Conservation (phyloP, 2,113 vertebrate species). For the Cebidichthys violaceus region DNA sequence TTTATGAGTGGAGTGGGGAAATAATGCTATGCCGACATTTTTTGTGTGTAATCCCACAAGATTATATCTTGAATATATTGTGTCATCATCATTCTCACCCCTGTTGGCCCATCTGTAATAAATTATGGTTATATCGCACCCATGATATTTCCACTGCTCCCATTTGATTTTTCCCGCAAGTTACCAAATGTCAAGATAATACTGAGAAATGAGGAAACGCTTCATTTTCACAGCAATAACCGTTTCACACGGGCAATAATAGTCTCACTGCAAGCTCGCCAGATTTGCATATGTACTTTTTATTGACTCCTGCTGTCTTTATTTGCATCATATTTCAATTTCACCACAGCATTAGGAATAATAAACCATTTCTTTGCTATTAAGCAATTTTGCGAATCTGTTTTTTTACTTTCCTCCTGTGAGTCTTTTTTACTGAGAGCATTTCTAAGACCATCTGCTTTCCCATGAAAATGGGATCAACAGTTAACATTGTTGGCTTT, state of each 20-base stretch:
- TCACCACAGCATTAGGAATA: conserved; percentile 10
- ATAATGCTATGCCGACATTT: not conserved
- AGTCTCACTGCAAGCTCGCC: conserved; percentile 28
- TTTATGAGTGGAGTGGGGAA: conserved; percentile 1
- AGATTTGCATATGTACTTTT: conserved; percentile 65
- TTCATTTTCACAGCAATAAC: conserved; percentile 63
- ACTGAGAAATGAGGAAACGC: conserved; percentile 56
- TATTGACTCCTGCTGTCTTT: conserved; percentile 53
- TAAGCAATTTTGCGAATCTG: conserved; percentile 16
- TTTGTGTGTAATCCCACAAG: not conserved
- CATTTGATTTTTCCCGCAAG: conserved; percentile 27
- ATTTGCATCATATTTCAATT: conserved; percentile 51
- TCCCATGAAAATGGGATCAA: conserved; percentile 16
- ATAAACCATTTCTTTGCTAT: conserved; percentile 27
- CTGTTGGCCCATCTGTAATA: conserved; percentile 18
- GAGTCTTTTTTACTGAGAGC: conserved; percentile 6
- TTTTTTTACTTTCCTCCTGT: conserved; percentile 16
- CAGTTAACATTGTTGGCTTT: not conserved
- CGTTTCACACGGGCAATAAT: conserved; percentile 49
- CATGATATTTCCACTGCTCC: conserved; percentile 36
- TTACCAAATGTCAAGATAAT: conserved; percentile 39
- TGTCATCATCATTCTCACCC: conserved; percentile 32
- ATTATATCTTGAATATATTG: conserved; percentile 30
- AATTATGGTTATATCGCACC: conserved; percentile 38
- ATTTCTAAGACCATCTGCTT: not conserved